Conservation (phyloP, 2,797 vertebrate species). For the Cynodonichthys magdalenae region DNA sequence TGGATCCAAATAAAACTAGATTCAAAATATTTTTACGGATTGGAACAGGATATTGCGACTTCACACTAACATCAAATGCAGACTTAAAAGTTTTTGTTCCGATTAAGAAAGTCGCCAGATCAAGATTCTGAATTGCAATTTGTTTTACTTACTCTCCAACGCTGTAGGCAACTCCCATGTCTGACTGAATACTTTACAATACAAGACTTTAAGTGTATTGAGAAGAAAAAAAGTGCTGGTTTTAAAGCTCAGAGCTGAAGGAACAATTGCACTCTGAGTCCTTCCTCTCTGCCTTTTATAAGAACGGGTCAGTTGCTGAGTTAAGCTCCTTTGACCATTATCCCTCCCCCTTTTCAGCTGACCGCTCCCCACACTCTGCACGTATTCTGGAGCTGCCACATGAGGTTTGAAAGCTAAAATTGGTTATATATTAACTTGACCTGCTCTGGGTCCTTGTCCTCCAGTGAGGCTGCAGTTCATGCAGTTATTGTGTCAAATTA, state of each 20-base stretch:
- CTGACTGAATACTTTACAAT: constrained; percentile 19
- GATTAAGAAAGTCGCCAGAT: neutral
- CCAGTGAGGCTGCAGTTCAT: constrained; percentile 24
- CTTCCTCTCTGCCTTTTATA: constrained; percentile 65
- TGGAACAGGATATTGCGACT: no score
- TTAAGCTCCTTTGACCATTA: constrained; percentile 68
- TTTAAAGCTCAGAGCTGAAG: constrained; percentile 30
- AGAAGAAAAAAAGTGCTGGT: constrained; percentile 8
- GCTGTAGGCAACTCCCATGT: constrained; percentile 86
- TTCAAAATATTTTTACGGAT: no score
- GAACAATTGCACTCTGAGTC: constrained; percentile 41
- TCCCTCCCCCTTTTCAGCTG: constrained; percentile 44
- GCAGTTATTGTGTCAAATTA: constrained; percentile 48
- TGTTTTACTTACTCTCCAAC: constrained; percentile 84
- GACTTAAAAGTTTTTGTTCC: neutral
- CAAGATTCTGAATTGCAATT: constrained; percentile 1
- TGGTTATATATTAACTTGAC: constrained; percentile 78
- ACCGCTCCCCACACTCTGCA: constrained; percentile 30
- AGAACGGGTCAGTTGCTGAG: constrained; percentile 45
- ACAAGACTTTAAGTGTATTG: constrained; percentile 14
- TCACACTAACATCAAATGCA: neutral
- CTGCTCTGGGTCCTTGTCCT: constrained; percentile 43
- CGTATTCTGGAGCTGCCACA: constrained; percentile 14
- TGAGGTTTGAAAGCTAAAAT: constrained; percentile 38
- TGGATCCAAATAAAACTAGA: neutral